A percentile compares a stretch with the other conserved stretches of the same genome.
Evolutionary conservation across 2,888 invertebrate genomes (phyloP).

Genomic region (Pocota personata): DNA sequence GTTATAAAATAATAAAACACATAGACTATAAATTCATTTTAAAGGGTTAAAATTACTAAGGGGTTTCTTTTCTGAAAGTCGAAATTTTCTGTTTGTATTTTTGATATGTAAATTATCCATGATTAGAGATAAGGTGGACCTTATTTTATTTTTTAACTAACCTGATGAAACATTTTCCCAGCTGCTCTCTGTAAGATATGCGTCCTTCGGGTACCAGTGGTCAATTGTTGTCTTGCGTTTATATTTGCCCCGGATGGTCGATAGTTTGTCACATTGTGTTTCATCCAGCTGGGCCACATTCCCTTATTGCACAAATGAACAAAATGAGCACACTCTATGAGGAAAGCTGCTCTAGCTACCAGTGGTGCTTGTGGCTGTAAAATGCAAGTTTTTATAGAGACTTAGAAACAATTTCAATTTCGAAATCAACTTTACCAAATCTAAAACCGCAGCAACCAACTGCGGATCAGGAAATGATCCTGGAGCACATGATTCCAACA

Average conservation of each 20-base stretch:
- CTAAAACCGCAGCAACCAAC: slow-evolving; percentile 95
- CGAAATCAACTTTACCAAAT: slow-evolving; percentile 87
- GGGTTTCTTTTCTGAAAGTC: too few species aligned
- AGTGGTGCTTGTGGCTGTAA: slow-evolving; percentile 95
- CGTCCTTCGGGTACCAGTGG: slow-evolving; percentile 86
- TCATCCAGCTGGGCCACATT: slow-evolving; percentile 99
- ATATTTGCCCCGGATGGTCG: slow-evolving; percentile 86
- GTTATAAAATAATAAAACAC: too few species aligned
- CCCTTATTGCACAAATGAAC: slow-evolving; percentile 99
- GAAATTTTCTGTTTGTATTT: too few species aligned
- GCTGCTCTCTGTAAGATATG: slow-evolving; percentile 93
- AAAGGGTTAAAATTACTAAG: too few species aligned
- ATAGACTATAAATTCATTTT: too few species aligned
- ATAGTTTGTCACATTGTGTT: slow-evolving; percentile 90
- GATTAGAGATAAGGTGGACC: too few species aligned
- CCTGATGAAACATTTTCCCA: slow-evolving; percentile 97
- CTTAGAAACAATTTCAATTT: neutral
- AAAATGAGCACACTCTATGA: slow-evolving; percentile 97
- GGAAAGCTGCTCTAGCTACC: slow-evolving; percentile 94
- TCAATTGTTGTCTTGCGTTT: slow-evolving; percentile 82
- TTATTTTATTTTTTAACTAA: too few species aligned
- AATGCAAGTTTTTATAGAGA: neutral
- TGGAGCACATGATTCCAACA: slow-evolving; percentile 97
- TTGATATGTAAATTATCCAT: too few species aligned
- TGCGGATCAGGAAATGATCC: slow-evolving; percentile 98